Evolutionary conservation across 2,113 vertebrate genomes (phyloP), one percentile per base, ranked within the genome.

Genomic region (Misgurnus anguillicaudatus): DNA sequence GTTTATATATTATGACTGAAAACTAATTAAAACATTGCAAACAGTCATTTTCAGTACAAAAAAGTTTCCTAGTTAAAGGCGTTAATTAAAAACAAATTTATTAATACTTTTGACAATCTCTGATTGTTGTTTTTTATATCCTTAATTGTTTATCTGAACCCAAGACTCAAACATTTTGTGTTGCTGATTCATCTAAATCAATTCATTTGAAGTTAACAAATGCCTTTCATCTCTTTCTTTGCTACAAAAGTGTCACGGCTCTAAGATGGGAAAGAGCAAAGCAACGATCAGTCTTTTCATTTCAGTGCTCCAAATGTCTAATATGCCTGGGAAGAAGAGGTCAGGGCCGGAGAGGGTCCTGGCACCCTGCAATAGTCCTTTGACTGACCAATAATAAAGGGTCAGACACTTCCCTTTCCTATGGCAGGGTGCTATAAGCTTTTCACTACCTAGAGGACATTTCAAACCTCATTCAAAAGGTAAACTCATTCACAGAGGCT

Each of bases 381-480:
- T 80, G 66, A 77, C 82, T 66, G 57, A 21, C 24, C 64, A 9
- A 74, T 69, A 80, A 85, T 78, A 48, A 81, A 77, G 73, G 82
- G 76, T 79, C 76, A 41, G 73, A 55, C 55, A 53, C 51, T 72
- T 53, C 61, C 65, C 80, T 75, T 79, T 64, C 39, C 17, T 48
- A 42, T 41, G n/a, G n/a, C 17, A 51, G 57, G 65, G 47, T 38
- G 9, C 36, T 76, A 58, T 61, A 65, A 72, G 41, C 61, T 10
- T 45, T 51, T 72, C 62, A 24, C 24, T 60, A 73, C 72, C 70
- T 48, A 73, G 36, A 13, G 17, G 31, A 24, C 53, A 21, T 42
- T 58, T 72, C 53, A 42, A 73, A 71, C 5, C 1, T 39, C 4
- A 60, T 58, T 42, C 48, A 55, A 71, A 73, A 11, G 39, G 55